Base-by-base conservation (phyloP, 2,797 vertebrate species). In the Avahi laniger region DNA sequence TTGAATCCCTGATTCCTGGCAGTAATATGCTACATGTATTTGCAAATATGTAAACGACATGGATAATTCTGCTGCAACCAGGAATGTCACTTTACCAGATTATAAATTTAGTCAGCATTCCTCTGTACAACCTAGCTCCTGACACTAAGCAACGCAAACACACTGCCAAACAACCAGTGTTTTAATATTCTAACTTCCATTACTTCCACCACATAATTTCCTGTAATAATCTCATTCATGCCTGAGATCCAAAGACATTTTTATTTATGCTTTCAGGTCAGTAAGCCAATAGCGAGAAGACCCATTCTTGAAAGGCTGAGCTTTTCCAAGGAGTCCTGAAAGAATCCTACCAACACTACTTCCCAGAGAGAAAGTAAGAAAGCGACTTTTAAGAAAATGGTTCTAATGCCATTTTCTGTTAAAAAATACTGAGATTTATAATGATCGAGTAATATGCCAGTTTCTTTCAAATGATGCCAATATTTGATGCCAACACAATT, bases 131-230 rank as follows among this genome's bases (percentile, higher is more conserved):
- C 63, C 76, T 20, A 33, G 88, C 65, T 79, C 46, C 46, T 28
- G 75, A 95, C 78, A 79, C 96, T 80, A 87, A 96, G 96, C 95
- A 91, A 97, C 38, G 22, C 70, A 94, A 95, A 93, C 57, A 93
- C 78, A 69, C 35, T 5, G 91, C 86, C 76, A 90, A 90, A 96
- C 93, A 94, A 89, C 54, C 38, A 41, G 54, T 2, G 28, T 76
- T 96, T 79, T 89, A 91, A 89, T 80, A 76, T 35, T 48, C 67
- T 26, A 57, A 63, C 82, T 96, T 92, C 87, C 76, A 81, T 38
- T 52, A 84, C 76, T 89, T 73, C 97, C 84, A 96, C 87, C 87
- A 93, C 96, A 50, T 72, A 95, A 97, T 95, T 97, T 97, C 97
- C 97, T 97, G 94, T 87, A 90, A 94, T 90, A 80, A 84, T 92